A percentile compares a stretch with the other conserved stretches of the same genome.
phyloP scores from a whole-genome alignment of 2,888 invertebrate species.

The Bombylius discolor region DNA sequence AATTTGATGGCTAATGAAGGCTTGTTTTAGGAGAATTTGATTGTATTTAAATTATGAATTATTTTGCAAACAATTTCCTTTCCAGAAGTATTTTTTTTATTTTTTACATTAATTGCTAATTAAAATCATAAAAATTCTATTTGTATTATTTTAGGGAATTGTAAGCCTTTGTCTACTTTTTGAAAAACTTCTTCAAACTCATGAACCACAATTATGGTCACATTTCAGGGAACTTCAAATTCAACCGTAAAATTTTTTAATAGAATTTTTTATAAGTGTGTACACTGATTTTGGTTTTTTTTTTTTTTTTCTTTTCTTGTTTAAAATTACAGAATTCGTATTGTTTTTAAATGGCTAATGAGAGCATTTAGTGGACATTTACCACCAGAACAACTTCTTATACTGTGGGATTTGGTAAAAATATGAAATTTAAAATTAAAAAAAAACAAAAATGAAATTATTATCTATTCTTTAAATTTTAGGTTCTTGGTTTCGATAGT shows the following conservation, averaged over 20 bases:
- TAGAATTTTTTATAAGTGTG: not conserved
- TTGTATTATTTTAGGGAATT: constrained; percentile 49
- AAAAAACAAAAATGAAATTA: not conserved
- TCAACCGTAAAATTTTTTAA: constrained; percentile 63
- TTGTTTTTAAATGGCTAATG: constrained; percentile 95
- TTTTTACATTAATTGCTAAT: too few species aligned
- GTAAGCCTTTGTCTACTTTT: constrained; percentile 79
- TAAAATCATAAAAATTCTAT: not conserved
- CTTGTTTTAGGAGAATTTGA: too few species aligned
- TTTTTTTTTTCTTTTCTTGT: too few species aligned
- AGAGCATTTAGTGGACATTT: constrained; percentile 90
- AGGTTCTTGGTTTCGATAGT: constrained; percentile 79
- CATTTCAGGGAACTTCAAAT: constrained; percentile 80
- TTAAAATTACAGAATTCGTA: constrained; percentile 50
- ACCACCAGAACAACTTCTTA: constrained; percentile 79
- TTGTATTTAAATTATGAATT: too few species aligned
- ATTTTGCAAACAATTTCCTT: too few species aligned
- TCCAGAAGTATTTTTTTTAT: too few species aligned
- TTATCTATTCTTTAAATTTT: not conserved
- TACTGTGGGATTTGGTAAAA: constrained; percentile 74
- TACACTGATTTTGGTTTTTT: too few species aligned
- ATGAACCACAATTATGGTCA: constrained; percentile 81
- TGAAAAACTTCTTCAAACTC: constrained; percentile 77
- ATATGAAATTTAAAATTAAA: not conserved
- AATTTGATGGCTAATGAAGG: too few species aligned